Evolutionary conservation across 2,797 vertebrate genomes (phyloP).

Genomic region (Catamblyrhynchus diadema): DNA sequence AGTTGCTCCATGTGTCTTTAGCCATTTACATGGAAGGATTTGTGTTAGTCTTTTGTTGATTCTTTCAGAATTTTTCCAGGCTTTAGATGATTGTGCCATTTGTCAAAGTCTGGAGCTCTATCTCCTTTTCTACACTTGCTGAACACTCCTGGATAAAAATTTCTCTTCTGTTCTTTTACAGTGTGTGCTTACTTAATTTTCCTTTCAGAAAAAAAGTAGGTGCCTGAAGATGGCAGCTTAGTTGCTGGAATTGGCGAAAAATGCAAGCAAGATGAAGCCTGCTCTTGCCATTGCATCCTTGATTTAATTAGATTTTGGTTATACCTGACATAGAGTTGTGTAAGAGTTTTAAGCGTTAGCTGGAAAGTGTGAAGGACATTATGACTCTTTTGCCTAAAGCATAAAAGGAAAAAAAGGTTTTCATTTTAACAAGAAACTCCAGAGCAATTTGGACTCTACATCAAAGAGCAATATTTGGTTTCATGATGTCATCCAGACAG

Average conservation of each 20-base stretch:
- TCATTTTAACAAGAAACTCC: neutral
- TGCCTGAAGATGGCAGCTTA: neutral
- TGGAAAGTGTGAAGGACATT: neutral
- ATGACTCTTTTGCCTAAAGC: neutral
- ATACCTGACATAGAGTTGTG: neutral
- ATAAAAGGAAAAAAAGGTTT: neutral
- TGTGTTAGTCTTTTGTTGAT: neutral
- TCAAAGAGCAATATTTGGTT: neutral
- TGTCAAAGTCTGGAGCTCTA: neutral
- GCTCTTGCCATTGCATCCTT: neutral
- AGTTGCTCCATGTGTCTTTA: neutral
- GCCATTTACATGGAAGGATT: neutral
- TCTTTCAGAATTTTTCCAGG: neutral
- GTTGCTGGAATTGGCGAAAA: neutral
- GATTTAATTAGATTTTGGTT: constrained; percentile 30
- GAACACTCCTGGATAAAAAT: neutral
- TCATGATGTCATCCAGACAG: constrained; percentile 13
- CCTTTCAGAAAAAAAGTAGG: neutral
- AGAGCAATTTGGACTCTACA: neutral
- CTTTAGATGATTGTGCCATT: neutral
- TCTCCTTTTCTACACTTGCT: neutral
- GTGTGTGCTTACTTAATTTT: neutral
- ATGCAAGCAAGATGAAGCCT: neutral
- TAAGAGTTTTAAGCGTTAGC: neutral
- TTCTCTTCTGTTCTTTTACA: neutral